Evolutionary conservation across 2,113 vertebrate genomes (phyloP).

Genomic region (Myrmecophaga tridactyla): DNA sequence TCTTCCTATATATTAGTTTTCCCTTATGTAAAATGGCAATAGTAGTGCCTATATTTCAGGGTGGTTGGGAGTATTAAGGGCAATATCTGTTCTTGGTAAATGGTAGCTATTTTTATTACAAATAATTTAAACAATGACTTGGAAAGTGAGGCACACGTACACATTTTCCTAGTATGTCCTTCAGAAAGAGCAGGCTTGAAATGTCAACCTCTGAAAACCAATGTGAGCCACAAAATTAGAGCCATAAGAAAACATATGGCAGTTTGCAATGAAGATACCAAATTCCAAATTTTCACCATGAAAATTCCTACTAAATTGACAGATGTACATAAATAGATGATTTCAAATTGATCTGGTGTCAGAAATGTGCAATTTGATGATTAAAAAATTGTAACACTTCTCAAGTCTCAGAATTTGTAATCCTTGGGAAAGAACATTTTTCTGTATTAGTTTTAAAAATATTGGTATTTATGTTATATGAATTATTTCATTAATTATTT

Average conservation of each 20-base stretch:
- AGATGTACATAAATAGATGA: background rate
- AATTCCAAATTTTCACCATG: background rate
- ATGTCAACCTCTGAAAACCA: background rate
- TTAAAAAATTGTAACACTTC: background rate
- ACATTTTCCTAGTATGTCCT: background rate
- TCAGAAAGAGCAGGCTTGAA: background rate
- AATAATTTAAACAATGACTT: background rate
- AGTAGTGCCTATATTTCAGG: background rate
- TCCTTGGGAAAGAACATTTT: background rate
- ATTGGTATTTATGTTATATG: background rate
- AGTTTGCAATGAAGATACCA: background rate
- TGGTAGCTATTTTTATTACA: background rate
- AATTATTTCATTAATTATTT: background rate
- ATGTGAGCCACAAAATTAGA: background rate
- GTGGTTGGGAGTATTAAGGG: background rate
- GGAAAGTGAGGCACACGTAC: no score
- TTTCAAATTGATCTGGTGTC: background rate
- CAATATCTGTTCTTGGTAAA: background rate
- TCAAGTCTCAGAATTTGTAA: background rate
- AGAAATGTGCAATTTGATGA: background rate
- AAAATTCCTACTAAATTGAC: background rate
- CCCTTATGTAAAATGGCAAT: background rate
- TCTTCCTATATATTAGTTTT: background rate
- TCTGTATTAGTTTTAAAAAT: background rate
- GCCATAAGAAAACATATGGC: background rate